Evolutionary conservation across 2,797 vertebrate species (phyloP), one percentile per base, ranked within the genome.

Genomic region (Holocentrus rufus): DNA sequence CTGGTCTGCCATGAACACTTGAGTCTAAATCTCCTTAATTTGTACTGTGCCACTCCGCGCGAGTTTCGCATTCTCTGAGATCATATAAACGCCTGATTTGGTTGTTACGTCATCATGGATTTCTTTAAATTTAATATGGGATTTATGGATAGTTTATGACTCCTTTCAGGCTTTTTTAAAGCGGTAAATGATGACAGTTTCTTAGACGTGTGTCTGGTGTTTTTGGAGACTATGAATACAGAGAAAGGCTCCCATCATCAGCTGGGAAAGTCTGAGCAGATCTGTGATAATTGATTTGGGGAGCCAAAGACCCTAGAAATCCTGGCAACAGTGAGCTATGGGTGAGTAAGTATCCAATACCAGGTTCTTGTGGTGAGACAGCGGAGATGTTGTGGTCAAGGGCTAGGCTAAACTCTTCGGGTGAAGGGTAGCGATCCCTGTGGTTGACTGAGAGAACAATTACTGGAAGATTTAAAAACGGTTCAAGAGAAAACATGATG

Each of bases 11-110:
- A 93, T 90, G 92, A 95, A 83, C 94, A 95, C 92, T 95, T 95
- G 93, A 94, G 80, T 77, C 89, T 93, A 95, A 96, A 96, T 94
- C 95, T 89, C 90, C 93, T 94, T 95, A 94, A 94, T 95, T 94
- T 93, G 93, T 91, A 70, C 91, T 87, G 94, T 95, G 94, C 93
- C 94, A 94, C 93, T 94, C 93, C 55, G 93, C 83, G 88, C 90
- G 42, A 92, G 92, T 92, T 91, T 94, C 92, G 88, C 90, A 90
- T 93, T 93, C 90, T 89, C 87, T 62, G 84, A 91, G 88, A 89
- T 91, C 88, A 86, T 5, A 72, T 77, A 89, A 93, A 93, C 88
- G 88, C 92, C 88, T 88, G 27, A 87, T 88, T 92, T 91, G 89
- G 75, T 82, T 59, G 85, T 90, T 91, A 85, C 86, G 54, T 89